Base-by-base conservation (phyloP, 2,888 invertebrate species). In the Rhaphigaster nebulosa region DNA sequence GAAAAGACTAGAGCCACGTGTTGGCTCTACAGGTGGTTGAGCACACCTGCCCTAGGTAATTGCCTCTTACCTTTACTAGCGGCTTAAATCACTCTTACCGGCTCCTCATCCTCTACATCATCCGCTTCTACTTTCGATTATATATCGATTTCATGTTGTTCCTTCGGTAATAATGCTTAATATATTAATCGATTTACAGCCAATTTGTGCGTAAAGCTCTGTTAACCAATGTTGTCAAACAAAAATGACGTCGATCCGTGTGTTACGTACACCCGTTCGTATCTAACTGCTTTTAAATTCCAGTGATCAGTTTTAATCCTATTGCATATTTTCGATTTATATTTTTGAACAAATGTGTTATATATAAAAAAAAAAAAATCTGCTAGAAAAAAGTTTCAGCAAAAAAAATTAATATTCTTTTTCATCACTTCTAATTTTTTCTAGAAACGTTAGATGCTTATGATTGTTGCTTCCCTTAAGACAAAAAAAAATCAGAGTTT, bases 1-100 rank as follows among this genome's bases (percentile, higher is more conserved):
- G 20, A 76, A 8, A 80, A 3, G 76, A 5, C 34, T 34, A 34
- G 23, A 76, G 3, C 41, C 80, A 80, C 41, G 80, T 41, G n/a
- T 20, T 38, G 26, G 41, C 6, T 23, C 80, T 23, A 80, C 80
- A 80, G 80, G 80, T 80, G 80, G 80, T 26, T 41, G 80, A 41
- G 80, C 80, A 80, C 80, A 80, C 80, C 80, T 80, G 80, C 76
- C 34, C 38, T 38, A 41, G 80, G 80, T 80, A 80, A 80, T 80
- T 80, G 80, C 80, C 80, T 41, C 80, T 80, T 80, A 45, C 26
- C 80, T 80, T 80, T 26, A 80, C 80, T 80, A 26, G 23, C 41
- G 8, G 23, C 41, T 26, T 80, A 80, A 80, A 80, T 80, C 80
- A 80, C 80, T 80, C 80, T 45, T n/a, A n/a, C 20, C 76, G 4